A percentile compares a stretch with the other conserved stretches of the same genome.
These are phyloP conservation scores for Gymnopithys bicolor DNA, from an alignment of 2,797 vertebrate species.

Conservation along the genomic window DNA sequence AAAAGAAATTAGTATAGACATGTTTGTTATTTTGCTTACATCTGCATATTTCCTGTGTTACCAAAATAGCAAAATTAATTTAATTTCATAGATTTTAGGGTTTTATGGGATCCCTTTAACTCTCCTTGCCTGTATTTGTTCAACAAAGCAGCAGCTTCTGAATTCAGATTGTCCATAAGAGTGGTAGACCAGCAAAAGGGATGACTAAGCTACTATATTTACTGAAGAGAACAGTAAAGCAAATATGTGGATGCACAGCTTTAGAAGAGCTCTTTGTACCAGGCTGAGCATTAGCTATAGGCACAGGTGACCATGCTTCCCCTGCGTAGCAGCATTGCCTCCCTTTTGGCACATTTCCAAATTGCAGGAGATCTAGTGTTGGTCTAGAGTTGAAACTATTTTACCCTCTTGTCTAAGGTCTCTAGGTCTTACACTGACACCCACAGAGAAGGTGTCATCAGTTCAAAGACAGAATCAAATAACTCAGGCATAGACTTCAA, in stretches of 20 bases:
- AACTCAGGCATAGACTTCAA: not conserved
- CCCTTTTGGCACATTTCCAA: not conserved
- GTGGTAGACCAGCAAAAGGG: not conserved
- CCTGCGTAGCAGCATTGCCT: not conserved
- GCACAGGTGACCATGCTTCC: not conserved
- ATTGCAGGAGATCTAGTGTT: not conserved
- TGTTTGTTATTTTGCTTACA: conserved; percentile 3
- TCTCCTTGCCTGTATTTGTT: not conserved
- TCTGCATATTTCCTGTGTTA: not conserved
- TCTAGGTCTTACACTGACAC: not conserved
- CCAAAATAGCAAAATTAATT: not conserved
- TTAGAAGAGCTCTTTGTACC: not conserved
- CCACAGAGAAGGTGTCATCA: not conserved
- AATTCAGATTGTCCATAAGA: not conserved
- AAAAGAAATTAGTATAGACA: not conserved
- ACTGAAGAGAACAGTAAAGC: not conserved
- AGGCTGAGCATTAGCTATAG: not conserved
- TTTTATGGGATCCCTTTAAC: not conserved
- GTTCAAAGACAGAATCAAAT: not conserved
- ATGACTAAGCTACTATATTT: not conserved
- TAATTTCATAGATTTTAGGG: not conserved
- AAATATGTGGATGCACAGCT: not conserved
- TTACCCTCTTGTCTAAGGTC: not conserved
- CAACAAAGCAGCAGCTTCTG: not conserved
- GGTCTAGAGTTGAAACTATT: not conserved